Evolutionary conservation across 2,113 vertebrate genomes (phyloP).

Genomic region (Tautogolabrus adspersus): DNA sequence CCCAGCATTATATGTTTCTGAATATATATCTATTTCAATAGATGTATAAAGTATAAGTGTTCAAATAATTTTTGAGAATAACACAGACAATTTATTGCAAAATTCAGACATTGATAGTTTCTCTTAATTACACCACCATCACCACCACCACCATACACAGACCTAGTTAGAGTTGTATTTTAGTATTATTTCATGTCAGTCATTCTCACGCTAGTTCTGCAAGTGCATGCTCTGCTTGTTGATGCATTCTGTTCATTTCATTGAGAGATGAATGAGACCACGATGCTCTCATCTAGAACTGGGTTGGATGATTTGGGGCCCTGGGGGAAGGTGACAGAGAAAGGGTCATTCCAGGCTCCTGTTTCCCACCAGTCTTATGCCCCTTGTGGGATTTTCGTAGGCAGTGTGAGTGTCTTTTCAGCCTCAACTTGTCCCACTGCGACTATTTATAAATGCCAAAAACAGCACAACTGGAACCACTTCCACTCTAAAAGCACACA

Average conservation of each 20-base stretch:
- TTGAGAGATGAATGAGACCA: not conserved
- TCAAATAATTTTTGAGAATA: no score
- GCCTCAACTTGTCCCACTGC: slow-evolving; percentile 16
- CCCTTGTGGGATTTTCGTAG: not conserved
- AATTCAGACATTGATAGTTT: no score
- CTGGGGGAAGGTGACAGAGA: not conserved
- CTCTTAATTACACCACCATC: no score
- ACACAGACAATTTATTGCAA: no score
- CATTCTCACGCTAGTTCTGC: no score
- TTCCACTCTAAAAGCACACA: not conserved
- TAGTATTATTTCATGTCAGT: no score
- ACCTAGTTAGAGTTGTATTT: no score
- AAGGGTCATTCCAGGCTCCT: slow-evolving; percentile 1
- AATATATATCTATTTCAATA: no score
- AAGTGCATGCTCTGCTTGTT: not conserved
- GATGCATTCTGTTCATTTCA: not conserved
- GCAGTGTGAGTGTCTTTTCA: not conserved
- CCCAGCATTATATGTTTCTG: no score
- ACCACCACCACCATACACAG: no score
- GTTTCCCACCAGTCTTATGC: slow-evolving; percentile 20
- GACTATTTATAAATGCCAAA: slow-evolving; percentile 26
- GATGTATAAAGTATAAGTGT: no score
- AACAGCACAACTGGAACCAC: not conserved
- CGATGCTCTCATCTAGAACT: not conserved
- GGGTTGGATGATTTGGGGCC: slow-evolving; percentile 8